Percentiles rank a stretch among this genome's conserved stretches.
These are phyloP conservation scores for Ailurus styani DNA, from an alignment of 2,113 vertebrate species.

Conservation along the genomic window DNA sequence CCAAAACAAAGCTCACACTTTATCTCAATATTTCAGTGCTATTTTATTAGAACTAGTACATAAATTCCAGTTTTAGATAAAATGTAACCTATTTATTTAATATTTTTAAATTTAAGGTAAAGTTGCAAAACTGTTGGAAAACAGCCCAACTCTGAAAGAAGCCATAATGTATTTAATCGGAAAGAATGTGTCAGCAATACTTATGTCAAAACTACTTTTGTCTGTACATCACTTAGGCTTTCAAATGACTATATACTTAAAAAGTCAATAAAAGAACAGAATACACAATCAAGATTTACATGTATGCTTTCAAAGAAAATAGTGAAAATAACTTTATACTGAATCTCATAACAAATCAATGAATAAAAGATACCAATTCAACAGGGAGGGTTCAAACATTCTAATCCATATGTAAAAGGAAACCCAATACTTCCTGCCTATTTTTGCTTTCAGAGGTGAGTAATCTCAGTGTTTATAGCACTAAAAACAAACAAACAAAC, in stretches of 20 bases:
- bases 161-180: not conserved
- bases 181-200: not conserved
- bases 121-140: not conserved
- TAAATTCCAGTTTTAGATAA: not conserved
- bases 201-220: not conserved
- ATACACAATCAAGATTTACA: not conserved
- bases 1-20: not conserved
- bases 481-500: not conserved
- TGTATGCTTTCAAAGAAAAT: not conserved
- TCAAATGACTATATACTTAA: not conserved
- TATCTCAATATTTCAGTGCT: not conserved
- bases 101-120: not conserved
- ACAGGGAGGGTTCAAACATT: not conserved
- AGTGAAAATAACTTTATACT: slow-evolving; percentile 8
- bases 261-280: not conserved
- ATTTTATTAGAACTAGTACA: not conserved
- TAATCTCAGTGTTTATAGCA: not conserved
- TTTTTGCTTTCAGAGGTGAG: not conserved
- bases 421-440: not conserved
- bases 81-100: not conserved
- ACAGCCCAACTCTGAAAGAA: not conserved
- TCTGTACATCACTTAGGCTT: not conserved
- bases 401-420: not conserved
- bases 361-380: not conserved
- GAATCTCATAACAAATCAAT: not conserved